Percentiles rank a stretch among this genome's conserved stretches.
These are phyloP conservation scores for Myrmecobius fasciatus DNA, from an alignment of 2,113 vertebrate species.

Conservation along the genomic window DNA sequence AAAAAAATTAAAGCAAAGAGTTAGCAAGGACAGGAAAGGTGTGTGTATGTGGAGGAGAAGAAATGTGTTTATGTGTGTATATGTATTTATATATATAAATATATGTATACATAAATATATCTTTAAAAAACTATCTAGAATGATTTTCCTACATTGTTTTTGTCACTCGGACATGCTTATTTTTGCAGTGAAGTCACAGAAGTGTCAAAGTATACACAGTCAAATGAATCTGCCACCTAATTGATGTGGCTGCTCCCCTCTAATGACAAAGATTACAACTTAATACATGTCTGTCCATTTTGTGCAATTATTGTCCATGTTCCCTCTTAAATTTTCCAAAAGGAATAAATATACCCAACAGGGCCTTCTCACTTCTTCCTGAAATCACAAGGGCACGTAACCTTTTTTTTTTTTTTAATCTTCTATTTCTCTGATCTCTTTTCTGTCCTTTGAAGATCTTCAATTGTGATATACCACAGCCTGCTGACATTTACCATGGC, in stretches of 20 bases:
- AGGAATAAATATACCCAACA: neutral
- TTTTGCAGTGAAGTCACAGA: neutral
- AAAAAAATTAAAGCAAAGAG: no score
- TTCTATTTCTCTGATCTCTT: neutral
- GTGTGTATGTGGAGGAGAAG: no score
- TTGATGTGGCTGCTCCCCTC: neutral
- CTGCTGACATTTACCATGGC: neutral
- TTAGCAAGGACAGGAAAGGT: no score
- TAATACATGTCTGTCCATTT: neutral
- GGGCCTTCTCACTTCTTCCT: neutral
- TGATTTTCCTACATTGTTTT: neutral
- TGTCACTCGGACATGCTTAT: neutral
- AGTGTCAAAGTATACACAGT: neutral
- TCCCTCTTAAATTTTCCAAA: neutral
- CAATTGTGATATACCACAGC: neutral
- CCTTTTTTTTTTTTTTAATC: neutral
- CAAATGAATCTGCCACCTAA: neutral
- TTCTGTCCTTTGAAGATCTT: neutral
- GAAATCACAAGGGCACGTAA: neutral
- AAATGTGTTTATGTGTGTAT: no score
- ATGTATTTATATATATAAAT: no score
- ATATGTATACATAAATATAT: no score
- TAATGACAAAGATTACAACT: neutral
- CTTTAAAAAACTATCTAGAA: no score
- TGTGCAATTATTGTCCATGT: neutral